Evolutionary conservation across 2,113 vertebrate species (phyloP).

Genomic region (Pseudois nayaur): DNA sequence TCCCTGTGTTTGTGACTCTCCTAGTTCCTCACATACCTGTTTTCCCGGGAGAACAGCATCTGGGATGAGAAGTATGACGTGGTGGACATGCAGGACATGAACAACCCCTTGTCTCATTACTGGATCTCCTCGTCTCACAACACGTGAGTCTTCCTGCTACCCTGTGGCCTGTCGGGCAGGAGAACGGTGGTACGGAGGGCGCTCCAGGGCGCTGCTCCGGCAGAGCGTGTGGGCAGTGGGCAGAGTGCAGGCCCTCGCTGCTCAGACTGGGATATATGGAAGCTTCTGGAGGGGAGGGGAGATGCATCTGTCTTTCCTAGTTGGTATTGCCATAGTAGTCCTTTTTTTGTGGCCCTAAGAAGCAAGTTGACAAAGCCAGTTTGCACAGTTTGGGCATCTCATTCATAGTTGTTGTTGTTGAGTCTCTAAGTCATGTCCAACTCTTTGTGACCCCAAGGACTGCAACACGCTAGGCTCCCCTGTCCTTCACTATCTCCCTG

Average conservation of each 20-base stretch:
- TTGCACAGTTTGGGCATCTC: neutral
- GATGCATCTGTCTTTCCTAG: no score
- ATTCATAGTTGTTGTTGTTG: neutral
- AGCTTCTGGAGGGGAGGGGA: neutral
- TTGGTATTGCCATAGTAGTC: neutral
- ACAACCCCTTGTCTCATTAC: slow-evolving; percentile 97
- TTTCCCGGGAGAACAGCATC: slow-evolving; percentile 96
- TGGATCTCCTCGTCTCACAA: slow-evolving; percentile 99
- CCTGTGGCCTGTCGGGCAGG: accelerated
- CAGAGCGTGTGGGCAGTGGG: accelerated
- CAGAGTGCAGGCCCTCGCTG: neutral
- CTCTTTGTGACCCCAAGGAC: neutral
- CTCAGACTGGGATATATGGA: neutral
- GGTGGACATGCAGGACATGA: slow-evolving; percentile 91
- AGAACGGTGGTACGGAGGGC: accelerated
- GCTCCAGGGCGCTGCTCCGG: accelerated
- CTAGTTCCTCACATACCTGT: slow-evolving; percentile 95
- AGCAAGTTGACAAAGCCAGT: neutral
- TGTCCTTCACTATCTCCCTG: neutral
- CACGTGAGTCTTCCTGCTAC: slow-evolving; percentile 85
- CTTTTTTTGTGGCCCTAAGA: neutral
- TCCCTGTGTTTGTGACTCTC: slow-evolving; percentile 24
- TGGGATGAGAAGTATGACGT: slow-evolving; percentile 93
- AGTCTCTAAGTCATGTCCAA: neutral
- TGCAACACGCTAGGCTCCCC: neutral